Evolutionary conservation across 2,888 invertebrate species (phyloP), one percentile per base, ranked within the genome.

Genomic region (Candidula unifasciata): DNA sequence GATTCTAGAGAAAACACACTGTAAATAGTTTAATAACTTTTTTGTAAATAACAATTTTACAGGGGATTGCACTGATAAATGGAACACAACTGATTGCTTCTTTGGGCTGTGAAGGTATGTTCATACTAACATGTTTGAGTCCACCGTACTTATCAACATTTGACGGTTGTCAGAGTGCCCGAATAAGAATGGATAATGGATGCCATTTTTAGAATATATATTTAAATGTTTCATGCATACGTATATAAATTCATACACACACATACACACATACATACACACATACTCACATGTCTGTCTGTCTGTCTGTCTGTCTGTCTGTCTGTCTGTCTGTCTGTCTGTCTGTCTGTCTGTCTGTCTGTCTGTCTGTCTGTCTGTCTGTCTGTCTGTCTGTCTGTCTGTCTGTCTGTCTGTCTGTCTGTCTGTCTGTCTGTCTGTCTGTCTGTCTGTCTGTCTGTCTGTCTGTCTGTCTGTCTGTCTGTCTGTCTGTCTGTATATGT

Each of bases 81-180:
- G 96, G 96, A 66, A 96, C 96, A 21, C 96, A 96, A 90, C 93
- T 96, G 87, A 96, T 96, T 74, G 95, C 96, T 18, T 95, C 95
- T 18, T 92, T 96, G 35, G 96, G 96, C 66, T 95, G 95, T 21
- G 95, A 96, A 93, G 94, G 95, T 95, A 90, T 83, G 74, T 74
- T 8, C 73, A 60, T 5, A 60, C 21, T n/a, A n/a, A n/a, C n/a
- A n/a, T n/a, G n/a, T n/a, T n/a, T n/a, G n/a, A n/a, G n/a, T n/a
- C n/a, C n/a, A n/a, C n/a, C n/a, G n/a, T n/a, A n/a, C n/a, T n/a
- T n/a, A n/a, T n/a, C n/a, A n/a, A n/a, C n/a, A n/a, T n/a, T n/a
- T n/a, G n/a, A n/a, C n/a, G n/a, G n/a, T n/a, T n/a, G n/a, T n/a
- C n/a, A n/a, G n/a, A n/a, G n/a, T n/a, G n/a, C n/a, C n/a, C n/a